Percentiles rank a stretch among this genome's conserved stretches.
Conservation (phyloP, 1,140 invertebrate species). For the Zaprionus tsacasi region DNA sequence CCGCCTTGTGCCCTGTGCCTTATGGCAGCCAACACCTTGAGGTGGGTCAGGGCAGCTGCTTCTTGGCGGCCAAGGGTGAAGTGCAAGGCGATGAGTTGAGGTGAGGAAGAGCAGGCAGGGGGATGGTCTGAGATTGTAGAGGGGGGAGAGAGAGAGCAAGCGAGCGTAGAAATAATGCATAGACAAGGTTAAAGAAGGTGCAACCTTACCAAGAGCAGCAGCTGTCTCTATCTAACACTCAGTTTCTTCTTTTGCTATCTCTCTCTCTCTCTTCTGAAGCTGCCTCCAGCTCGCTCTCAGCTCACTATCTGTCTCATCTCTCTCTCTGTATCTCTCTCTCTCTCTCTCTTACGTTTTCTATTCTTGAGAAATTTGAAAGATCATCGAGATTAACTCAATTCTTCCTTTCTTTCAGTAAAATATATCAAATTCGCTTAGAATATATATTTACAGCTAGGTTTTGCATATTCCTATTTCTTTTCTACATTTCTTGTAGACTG, state of each 20-base stretch:
- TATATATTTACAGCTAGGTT: too few species aligned
- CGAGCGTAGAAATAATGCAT: background rate
- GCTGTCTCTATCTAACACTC: background rate
- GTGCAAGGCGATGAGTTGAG: background rate
- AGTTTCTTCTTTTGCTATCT: background rate
- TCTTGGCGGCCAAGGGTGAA: constrained; percentile 43
- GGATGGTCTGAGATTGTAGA: background rate
- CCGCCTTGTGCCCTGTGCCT: background rate
- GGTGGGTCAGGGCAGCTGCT: constrained; percentile 66
- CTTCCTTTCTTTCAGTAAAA: too few species aligned
- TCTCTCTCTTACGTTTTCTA: background rate
- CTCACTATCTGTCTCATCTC: background rate
- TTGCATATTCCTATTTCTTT: too few species aligned
- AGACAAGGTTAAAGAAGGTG: background rate
- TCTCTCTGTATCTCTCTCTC: background rate
- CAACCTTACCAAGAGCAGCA: background rate
- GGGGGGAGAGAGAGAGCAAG: background rate
- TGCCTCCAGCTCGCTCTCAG: background rate
- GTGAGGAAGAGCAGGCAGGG: background rate
- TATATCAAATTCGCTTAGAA: too few species aligned
- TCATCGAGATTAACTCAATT: too few species aligned
- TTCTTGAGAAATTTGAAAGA: background rate
- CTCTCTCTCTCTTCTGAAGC: background rate
- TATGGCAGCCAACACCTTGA: constrained; percentile 52
- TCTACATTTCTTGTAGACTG: too few species aligned